A percentile compares a stretch with the other conserved stretches of the same genome.
These are phyloP conservation scores for Ramphastos sulfuratus DNA, from an alignment of 2,113 vertebrate genomes.

Conservation along the genomic window DNA sequence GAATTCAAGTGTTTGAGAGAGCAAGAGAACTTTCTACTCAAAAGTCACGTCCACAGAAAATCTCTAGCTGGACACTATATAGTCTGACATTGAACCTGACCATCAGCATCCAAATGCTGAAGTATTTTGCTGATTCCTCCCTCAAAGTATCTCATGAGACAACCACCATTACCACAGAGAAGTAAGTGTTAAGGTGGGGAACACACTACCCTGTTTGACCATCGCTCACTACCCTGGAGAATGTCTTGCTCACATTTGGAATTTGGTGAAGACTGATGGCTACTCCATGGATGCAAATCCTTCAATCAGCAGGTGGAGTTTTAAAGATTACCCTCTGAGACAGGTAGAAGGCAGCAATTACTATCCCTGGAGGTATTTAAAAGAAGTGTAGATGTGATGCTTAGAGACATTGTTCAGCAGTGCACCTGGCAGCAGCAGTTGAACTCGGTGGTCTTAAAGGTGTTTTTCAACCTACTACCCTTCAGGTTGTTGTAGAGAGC, in stretches of 20 bases:
- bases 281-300: not conserved
- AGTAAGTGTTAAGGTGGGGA: not conserved
- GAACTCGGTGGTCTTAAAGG: too few relatives aligned
- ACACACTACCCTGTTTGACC: not conserved
- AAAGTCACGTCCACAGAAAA: not conserved
- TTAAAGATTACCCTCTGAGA: conserved; percentile 83
- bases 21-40: not conserved
- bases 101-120: not conserved
- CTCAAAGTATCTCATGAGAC: not conserved
- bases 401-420: too few relatives aligned
- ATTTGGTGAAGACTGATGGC: not conserved
- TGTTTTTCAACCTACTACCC: too few relatives aligned
- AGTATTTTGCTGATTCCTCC: not conserved
- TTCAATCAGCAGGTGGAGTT: not conserved
- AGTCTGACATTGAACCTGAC: not conserved
- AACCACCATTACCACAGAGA: not conserved
- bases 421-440: too few relatives aligned
- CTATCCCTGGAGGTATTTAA: too few relatives aligned
- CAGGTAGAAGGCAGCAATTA: conserved; percentile 91
- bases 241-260: not conserved
- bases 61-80: not conserved
- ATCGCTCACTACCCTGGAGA: not conserved
- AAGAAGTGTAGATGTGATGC: too few relatives aligned
- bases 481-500: too few relatives aligned
- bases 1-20: not conserved